Evolutionary conservation across 2,888 invertebrate genomes (phyloP), one percentile per base, ranked within the genome.

Genomic region (Pantelozetes paolii): DNA sequence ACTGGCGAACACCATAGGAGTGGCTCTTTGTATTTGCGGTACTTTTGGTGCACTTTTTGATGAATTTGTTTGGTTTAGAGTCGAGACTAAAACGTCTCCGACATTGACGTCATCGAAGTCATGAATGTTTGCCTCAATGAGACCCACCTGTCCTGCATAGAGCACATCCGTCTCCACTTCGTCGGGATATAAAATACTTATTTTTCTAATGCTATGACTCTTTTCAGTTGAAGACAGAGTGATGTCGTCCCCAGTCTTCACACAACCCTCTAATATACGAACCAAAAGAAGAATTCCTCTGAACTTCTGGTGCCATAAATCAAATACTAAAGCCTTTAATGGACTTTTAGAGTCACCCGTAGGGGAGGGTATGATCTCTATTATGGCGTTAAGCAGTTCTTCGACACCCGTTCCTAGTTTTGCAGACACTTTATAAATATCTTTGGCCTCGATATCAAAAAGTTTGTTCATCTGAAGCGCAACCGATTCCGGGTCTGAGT

Each of bases 241-340:
- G 32, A 98, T 89, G 76, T 87, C 84, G 79, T 94, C 89, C 0
- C 93, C 94, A 28, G 89, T 81, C 77, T 86, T 84, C 1, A 94
- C 81, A 20, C 82, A 83, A 0, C 96, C 96, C 81, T 92, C 89
- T 77, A 88, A 86, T 50, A 95, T 85, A 81, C 89, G 90, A 30
- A 91, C 86, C 32, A 92, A 83, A 78, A 89, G 88, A 73, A 94
- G 83, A 0, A 90, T 89, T 0, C 94, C 94, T 48, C 89, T 88
- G 81, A 90, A 94, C 78, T 87, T 88, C 81, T 97, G 93, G 83
- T 89, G 96, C 90, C 93, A 94, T 74, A 93, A 93, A 81, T 98
- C 98, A 83, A 95, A 95, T 74, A 96, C 85, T 59, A 97, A 84
- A 0, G 91, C 93, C 81, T 88, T 88, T 75, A 96, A 88, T 36